These are phyloP conservation scores for Chelonus formosanus DNA, from an alignment of 2,888 invertebrate species.

Conservation along the genomic window DNA sequence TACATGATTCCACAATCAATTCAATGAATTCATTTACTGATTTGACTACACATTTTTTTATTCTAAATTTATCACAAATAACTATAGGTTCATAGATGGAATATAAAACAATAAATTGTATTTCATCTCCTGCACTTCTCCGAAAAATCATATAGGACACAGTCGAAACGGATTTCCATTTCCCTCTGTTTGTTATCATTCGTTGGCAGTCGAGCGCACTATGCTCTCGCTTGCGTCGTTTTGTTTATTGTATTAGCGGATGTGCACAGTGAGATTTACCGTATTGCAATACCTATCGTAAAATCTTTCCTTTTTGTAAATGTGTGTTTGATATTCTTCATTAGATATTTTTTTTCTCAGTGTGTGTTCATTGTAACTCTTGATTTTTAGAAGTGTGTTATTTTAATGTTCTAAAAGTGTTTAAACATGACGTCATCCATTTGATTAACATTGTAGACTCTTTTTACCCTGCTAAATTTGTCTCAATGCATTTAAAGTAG, in stretches of 20 bases:
- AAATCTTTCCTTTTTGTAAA: background rate
- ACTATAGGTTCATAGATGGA: background rate
- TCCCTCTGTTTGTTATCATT: constrained; percentile 39
- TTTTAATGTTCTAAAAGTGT: background rate
- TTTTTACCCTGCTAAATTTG: too few species aligned
- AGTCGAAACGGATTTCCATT: constrained; percentile 23
- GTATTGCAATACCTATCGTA: constrained; percentile 6
- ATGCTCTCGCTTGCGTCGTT: constrained; percentile 27
- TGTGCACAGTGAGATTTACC: constrained; percentile 12
- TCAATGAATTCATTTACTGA: too few species aligned
- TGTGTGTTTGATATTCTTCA: background rate
- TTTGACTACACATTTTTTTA: too few species aligned
- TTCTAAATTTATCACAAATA: background rate
- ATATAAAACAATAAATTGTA: constrained; percentile 9
- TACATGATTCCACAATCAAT: too few species aligned
- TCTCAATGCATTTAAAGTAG: too few species aligned
- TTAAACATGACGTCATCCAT: too few species aligned
- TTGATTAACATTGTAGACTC: too few species aligned
- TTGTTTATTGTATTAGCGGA: constrained; percentile 40
- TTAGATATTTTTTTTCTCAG: too few species aligned
- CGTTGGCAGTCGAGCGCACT: constrained; percentile 30
- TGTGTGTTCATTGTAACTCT: too few species aligned
- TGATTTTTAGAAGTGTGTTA: background rate
- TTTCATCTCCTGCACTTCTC: background rate
- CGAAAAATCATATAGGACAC: constrained; percentile 8